Conservation (phyloP, 2,797 vertebrate genomes). For the Peromyscus melanophrys region DNA sequence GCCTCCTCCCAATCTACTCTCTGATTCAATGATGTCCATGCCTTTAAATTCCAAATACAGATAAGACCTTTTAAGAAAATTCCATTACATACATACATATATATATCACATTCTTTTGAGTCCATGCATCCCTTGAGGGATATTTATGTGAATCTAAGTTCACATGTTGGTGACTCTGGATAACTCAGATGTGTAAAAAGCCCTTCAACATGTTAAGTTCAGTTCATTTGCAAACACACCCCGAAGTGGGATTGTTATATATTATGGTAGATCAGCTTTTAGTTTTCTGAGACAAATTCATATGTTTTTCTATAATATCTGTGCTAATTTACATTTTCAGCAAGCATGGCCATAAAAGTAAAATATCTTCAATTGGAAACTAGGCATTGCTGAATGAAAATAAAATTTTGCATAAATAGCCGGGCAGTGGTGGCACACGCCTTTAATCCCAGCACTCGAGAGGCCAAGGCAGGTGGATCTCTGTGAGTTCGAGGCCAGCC, state of each 20-base stretch:
- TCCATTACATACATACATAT: neutral
- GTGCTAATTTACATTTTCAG: neutral
- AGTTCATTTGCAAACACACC: neutral
- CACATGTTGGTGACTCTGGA: too few species aligned
- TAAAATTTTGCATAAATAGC: neutral
- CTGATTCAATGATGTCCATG: too few species aligned
- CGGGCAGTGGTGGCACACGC: too few species aligned
- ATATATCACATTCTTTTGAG: neutral
- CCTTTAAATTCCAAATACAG: neutral
- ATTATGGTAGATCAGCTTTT: neutral
- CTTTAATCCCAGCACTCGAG: too few species aligned
- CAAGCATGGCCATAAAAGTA: neutral
- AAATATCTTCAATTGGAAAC: neutral
- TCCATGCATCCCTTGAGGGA: neutral
- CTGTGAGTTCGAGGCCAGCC: too few species aligned
- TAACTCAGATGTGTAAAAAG: neutral
- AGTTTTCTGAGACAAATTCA: neutral
- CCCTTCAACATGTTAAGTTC: neutral
- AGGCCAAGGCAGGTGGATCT: too few species aligned
- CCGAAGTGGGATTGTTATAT: neutral
- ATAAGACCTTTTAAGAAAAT: neutral
- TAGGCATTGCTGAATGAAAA: neutral
- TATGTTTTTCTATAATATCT: neutral
- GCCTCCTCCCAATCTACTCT: neutral
- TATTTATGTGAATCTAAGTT: neutral